Percentiles rank a stretch among this genome's conserved stretches.
These are phyloP conservation scores for Solea senegalensis DNA, from an alignment of 2,113 vertebrate genomes.

Conservation along the genomic window DNA sequence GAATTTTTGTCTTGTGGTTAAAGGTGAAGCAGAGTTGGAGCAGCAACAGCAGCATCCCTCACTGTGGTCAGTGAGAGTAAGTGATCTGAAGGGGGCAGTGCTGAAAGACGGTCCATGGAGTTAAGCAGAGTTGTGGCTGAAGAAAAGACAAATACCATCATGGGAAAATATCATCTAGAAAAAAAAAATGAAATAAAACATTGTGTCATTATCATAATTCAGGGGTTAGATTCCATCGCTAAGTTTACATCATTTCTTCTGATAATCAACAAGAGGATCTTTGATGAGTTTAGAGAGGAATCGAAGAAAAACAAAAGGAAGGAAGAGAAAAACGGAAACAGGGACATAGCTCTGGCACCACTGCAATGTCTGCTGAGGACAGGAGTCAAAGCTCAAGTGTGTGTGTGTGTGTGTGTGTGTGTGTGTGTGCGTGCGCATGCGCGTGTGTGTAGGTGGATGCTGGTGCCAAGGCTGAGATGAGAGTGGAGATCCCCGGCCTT, in stretches of 20 bases:
- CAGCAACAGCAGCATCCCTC: constrained; percentile 2
- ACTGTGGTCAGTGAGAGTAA: constrained; percentile 12
- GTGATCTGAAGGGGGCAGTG: constrained; percentile 64
- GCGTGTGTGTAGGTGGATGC: constrained; percentile 8
- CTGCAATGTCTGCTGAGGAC: constrained; percentile 64
- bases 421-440: not conserved
- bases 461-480: constrained; percentile 64
- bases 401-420: not conserved
- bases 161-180: not conserved
- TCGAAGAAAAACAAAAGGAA: constrained; percentile 51
- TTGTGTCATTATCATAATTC: not conserved
- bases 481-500: constrained; percentile 72
- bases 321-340: constrained; percentile 49
- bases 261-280: not conserved
- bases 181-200: constrained; percentile 24
- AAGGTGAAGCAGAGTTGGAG: constrained; percentile 22
- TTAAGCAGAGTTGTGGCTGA: no score
- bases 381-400: constrained; percentile 49
- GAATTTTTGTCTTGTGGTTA: constrained; percentile 12
- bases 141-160: constrained; percentile 36
- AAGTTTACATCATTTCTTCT: no score
- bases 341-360: constrained; percentile 56
- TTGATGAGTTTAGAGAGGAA: constrained; percentile 29
- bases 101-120: constrained; percentile 25
- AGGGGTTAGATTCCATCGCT: no score